Evolutionary conservation across 2,888 invertebrate species (phyloP), one percentile per base, ranked within the genome.

Genomic region (Ophraella communa): DNA sequence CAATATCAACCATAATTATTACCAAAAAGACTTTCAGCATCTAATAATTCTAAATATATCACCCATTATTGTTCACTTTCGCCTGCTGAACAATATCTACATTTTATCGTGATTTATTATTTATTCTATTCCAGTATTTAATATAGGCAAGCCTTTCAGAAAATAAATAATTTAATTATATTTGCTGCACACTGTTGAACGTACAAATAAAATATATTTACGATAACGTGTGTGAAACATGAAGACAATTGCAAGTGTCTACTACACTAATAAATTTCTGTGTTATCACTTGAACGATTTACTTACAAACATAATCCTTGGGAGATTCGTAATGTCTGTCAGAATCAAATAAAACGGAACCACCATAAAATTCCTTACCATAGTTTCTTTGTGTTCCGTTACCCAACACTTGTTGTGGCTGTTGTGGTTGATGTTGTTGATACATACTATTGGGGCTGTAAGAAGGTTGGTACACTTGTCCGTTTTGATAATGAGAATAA

Each of bases 401-500:
- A 53, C 47, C 18, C 35, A 44, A 35, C 74, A 70, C 70, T 20
- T 68, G 70, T 17, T 74, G 74, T 47, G 67, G 70, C 14, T 74
- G 74, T 42, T 78, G 76, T 35, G 74, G 73, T 62, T 75, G 68
- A 1, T 49, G 45, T 23, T 75, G 73, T 53, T 78, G 76, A 47
- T 76, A 74, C 65, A 76, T 71, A 56, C 64, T 74, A 17, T 75
- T 77, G 1, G 77, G 76, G 62, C 76, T 77, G 67, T 78, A 77
- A 8, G 76, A 76, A 49, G 73, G 73, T 61, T 78, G 78, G 62
- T 79, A 79, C n/a, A 72, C 73, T 61, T 84, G 73, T 81, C 76
- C 72, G 60, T 74, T 81, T 75, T 68, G 80, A 58, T 75, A 79
- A 68, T 84, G 83, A 56, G 85, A 85, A 65, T 84, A 73, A 80